A percentile compares a stretch with the other conserved stretches of the same genome.
Conservation (phyloP, 2,113 vertebrate species). For the Cyprinodon brontotheroides region DNA sequence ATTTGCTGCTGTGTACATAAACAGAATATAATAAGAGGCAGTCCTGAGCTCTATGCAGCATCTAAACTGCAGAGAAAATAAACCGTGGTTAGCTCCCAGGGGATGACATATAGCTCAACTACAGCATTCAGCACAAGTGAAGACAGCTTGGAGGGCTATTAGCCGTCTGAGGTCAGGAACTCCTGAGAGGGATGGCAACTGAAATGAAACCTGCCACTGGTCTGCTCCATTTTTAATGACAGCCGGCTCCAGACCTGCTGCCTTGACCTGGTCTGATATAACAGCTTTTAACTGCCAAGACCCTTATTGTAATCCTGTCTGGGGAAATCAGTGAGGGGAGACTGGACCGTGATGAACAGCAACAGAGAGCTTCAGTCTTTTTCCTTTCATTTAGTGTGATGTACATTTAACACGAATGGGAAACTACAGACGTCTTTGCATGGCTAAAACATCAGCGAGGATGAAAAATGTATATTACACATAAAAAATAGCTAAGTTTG, state of each 20-base stretch:
- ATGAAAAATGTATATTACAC: constrained; percentile 8
- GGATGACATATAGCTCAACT: constrained; percentile 13
- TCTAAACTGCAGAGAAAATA: constrained; percentile 42
- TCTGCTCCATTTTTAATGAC: constrained; percentile 66
- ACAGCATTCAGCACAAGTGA: constrained; percentile 18
- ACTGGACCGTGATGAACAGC: constrained; percentile 5
- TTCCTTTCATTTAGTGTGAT: constrained; percentile 13
- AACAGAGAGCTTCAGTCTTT: not conserved
- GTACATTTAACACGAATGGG: constrained; percentile 17
- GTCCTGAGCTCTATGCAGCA: not conserved
- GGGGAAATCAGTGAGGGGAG: constrained; percentile 22
- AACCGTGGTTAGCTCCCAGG: constrained; percentile 55
- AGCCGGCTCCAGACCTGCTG: constrained; percentile 2
- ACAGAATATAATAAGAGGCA: not conserved
- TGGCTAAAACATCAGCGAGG: not conserved
- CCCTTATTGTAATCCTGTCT: constrained; percentile 20
- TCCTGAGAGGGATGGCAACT: constrained; percentile 16
- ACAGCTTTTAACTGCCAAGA: constrained; percentile 14
- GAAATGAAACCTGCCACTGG: constrained; percentile 39
- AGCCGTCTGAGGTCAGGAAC: constrained; percentile 48
- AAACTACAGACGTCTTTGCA: constrained; percentile 4
- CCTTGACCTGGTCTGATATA: constrained; percentile 15
- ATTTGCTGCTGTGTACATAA: not conserved
- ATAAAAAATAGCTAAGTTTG: not conserved
- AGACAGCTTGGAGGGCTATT: constrained; percentile 31